Evolutionary conservation across 2,888 invertebrate genomes (phyloP).

Genomic region (Pediacus dermestoides): DNA sequence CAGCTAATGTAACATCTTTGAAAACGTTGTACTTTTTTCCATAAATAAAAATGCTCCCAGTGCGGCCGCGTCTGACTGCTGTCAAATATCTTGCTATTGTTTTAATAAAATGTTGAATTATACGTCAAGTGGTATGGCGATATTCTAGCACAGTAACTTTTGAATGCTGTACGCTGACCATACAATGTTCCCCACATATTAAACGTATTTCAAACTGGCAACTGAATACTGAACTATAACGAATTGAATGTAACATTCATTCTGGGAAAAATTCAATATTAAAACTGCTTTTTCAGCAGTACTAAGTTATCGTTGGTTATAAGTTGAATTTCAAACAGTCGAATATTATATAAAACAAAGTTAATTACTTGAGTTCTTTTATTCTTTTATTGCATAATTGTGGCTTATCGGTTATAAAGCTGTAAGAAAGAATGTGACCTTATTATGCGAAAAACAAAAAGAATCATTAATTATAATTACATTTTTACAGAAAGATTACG

Average conservation of each 20-base stretch:
- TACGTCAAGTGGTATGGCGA: slow-evolving; percentile 10
- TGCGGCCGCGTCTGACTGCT: slow-evolving; percentile 8
- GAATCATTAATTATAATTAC: too few relatives aligned
- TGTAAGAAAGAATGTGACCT: too few relatives aligned
- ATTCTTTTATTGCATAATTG: too few relatives aligned
- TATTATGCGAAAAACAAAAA: too few relatives aligned
- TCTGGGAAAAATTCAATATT: too few relatives aligned
- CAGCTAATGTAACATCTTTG: slow-evolving; percentile 18
- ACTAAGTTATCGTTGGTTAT: too few relatives aligned
- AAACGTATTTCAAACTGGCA: slow-evolving; percentile 15
- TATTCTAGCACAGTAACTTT: slow-evolving; percentile 10
- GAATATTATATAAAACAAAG: too few relatives aligned
- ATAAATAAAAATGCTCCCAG: slow-evolving; percentile 7
- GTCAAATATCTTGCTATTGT: slow-evolving; percentile 13
- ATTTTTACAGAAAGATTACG: too few relatives aligned
- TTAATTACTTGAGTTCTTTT: too few relatives aligned
- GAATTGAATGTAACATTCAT: slow-evolving; percentile 8
- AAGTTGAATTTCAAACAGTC: too few relatives aligned
- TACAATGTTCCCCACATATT: slow-evolving; percentile 12
- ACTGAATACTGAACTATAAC: slow-evolving; percentile 11
- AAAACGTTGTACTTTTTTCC: slow-evolving; percentile 7
- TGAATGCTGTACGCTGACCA: slow-evolving; percentile 5
- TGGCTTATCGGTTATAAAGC: too few relatives aligned
- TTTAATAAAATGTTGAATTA: slow-evolving; percentile 14
- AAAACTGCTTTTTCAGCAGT: too few relatives aligned